Evolutionary conservation across 2,888 invertebrate species (phyloP).

Genomic region (Zaprionus obscuricornis): DNA sequence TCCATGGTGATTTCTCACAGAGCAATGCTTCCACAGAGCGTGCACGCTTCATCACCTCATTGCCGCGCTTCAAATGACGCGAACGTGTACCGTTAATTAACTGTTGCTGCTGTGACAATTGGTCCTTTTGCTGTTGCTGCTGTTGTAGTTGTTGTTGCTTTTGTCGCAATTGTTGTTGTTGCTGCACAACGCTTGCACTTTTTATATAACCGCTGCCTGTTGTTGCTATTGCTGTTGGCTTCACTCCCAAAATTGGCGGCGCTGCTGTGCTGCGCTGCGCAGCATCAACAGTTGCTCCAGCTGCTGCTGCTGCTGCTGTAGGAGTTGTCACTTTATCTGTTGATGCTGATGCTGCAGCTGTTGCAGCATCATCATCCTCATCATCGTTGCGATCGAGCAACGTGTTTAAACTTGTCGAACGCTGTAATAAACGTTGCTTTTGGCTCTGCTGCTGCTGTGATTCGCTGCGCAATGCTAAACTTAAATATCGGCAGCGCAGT

Average conservation of each 20-base stretch:
- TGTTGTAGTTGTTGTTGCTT: neutral
- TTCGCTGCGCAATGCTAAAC: slow-evolving; percentile 90
- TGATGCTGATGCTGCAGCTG: slow-evolving; percentile 1
- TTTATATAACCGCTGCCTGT: slow-evolving; percentile 44
- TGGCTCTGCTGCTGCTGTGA: slow-evolving; percentile 88
- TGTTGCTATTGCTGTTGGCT: slow-evolving; percentile 35
- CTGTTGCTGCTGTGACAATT: slow-evolving; percentile 1
- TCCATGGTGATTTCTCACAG: slow-evolving; percentile 85
- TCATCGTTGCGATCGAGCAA: slow-evolving; percentile 88
- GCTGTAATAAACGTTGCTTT: slow-evolving; percentile 86
- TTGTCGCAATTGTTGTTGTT: slow-evolving; percentile 30
- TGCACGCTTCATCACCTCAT: slow-evolving; percentile 90
- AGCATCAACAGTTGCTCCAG: neutral
- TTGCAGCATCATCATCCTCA: slow-evolving; percentile 71
- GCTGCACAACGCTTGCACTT: slow-evolving; percentile 38
- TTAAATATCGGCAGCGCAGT: slow-evolving; percentile 93
- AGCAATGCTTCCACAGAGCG: slow-evolving; percentile 93
- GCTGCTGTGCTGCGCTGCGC: slow-evolving; percentile 7
- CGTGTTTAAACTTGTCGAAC: slow-evolving; percentile 93
- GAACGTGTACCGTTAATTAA: slow-evolving; percentile 60
- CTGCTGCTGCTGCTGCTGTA: neutral
- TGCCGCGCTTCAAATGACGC: slow-evolving; percentile 85
- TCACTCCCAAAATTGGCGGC: slow-evolving; percentile 51
- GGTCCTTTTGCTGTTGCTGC: neutral
- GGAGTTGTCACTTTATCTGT: neutral